phyloP scores from a whole-genome alignment of 1,140 invertebrate genomes.

The Philotrypesis tridentata region DNA sequence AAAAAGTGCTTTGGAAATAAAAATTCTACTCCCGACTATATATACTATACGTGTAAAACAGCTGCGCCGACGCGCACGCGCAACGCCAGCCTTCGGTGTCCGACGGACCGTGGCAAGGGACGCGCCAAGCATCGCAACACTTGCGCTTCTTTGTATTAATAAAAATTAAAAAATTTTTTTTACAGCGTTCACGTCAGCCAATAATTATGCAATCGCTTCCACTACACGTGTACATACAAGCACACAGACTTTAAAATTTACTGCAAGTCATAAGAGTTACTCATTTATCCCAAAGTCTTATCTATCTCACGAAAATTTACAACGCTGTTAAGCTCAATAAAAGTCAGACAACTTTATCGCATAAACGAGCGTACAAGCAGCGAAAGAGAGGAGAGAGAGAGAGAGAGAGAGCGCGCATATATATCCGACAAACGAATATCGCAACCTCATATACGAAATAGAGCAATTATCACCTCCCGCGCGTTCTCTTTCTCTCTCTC shows the following conservation, averaged over 20 bases:
- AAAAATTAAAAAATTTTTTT: no score
- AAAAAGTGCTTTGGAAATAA: neutral
- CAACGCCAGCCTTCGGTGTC: constrained; percentile 24
- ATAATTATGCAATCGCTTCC: no score
- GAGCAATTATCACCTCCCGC: constrained; percentile 33
- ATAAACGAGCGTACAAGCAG: neutral
- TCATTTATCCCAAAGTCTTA: neutral
- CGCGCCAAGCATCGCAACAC: neutral
- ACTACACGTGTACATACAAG: neutral
- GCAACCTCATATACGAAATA: constrained; percentile 23
- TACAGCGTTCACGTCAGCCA: no score
- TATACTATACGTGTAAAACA: neutral
- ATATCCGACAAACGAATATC: neutral
- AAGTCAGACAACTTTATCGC: constrained; percentile 8
- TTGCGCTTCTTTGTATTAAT: no score
- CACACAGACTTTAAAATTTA: neutral
- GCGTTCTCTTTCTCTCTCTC: neutral
- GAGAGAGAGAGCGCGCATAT: no score
- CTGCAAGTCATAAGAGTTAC: neutral
- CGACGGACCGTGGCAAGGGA: constrained; percentile 19
- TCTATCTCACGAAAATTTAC: neutral
- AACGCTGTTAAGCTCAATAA: neutral
- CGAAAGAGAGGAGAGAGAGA: no score
- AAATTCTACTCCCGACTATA: neutral
- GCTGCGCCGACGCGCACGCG: constrained; percentile 12